A percentile compares a stretch with the other conserved stretches of the same genome.
Evolutionary conservation across 2,888 invertebrate species (phyloP).

Genomic region (Graphium colonna): DNA sequence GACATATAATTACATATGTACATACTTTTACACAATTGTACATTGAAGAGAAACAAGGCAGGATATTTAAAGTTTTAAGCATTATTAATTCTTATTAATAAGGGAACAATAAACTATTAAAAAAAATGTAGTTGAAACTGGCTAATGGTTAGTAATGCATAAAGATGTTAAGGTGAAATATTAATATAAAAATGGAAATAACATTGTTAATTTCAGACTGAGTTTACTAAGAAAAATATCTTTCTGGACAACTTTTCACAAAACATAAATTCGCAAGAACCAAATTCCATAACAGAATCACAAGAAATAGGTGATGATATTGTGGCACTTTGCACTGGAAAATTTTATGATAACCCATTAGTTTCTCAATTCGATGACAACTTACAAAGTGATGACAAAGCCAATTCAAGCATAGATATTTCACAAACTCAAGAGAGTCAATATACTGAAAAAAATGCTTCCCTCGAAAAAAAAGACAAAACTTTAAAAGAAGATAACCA

Average conservation of each 20-base stretch:
- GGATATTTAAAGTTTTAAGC: no score
- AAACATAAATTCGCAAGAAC: slow-evolving; percentile 59
- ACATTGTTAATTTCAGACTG: slow-evolving; percentile 16
- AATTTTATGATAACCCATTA: slow-evolving; percentile 73
- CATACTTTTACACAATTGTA: no score
- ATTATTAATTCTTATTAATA: no score
- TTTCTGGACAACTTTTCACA: slow-evolving; percentile 78
- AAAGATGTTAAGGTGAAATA: neutral
- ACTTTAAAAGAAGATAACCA: slow-evolving; percentile 27
- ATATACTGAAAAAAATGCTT: slow-evolving; percentile 13
- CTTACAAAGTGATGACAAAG: slow-evolving; percentile 1
- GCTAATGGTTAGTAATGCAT: no score
- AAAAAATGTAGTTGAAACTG: no score
- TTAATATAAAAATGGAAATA: slow-evolving; percentile 19
- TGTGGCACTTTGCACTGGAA: slow-evolving; percentile 78
- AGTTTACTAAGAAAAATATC: slow-evolving; percentile 59
- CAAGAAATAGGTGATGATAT: slow-evolving; percentile 70
- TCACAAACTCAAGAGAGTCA: slow-evolving; percentile 10
- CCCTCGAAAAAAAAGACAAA: slow-evolving; percentile 6
- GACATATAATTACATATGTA: no score
- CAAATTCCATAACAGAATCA: slow-evolving; percentile 32
- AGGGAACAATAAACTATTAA: no score
- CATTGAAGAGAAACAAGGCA: no score
- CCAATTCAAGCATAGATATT: neutral
- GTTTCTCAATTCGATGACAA: slow-evolving; percentile 39